phyloP scores from a whole-genome alignment of 1,140 invertebrate genomes.

The Ectropis grisescens region DNA sequence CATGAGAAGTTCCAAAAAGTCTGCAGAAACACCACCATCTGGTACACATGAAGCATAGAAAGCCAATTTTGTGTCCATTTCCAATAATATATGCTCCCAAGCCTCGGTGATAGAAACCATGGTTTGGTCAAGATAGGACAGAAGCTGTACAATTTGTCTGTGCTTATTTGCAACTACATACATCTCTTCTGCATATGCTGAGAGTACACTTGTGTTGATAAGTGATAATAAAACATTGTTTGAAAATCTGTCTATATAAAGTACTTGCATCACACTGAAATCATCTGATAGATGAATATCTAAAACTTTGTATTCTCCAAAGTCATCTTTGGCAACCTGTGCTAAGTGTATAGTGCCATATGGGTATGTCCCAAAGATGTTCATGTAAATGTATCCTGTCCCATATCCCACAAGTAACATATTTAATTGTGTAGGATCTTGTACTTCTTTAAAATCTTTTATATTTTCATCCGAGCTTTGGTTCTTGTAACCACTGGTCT shows the following conservation, averaged over 20 bases:
- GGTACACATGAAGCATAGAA: slow-evolving; percentile 87
- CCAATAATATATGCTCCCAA: slow-evolving; percentile 94
- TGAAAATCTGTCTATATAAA: slow-evolving; percentile 67
- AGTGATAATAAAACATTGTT: slow-evolving; percentile 70
- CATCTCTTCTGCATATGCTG: slow-evolving; percentile 77
- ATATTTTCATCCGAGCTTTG: slow-evolving; percentile 66
- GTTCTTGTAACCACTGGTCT: slow-evolving; percentile 48
- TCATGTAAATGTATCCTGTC: slow-evolving; percentile 79
- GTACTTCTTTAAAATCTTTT: slow-evolving; percentile 75
- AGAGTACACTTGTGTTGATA: slow-evolving; percentile 77
- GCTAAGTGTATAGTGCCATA: slow-evolving; percentile 79
- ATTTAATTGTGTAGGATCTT: slow-evolving; percentile 80
- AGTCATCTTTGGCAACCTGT: slow-evolving; percentile 66
- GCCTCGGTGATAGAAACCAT: slow-evolving; percentile 90
- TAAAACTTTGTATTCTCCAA: slow-evolving; percentile 71
- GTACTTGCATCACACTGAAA: slow-evolving; percentile 72
- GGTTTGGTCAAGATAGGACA: slow-evolving; percentile 81
- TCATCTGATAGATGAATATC: slow-evolving; percentile 74
- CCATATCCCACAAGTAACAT: slow-evolving; percentile 85
- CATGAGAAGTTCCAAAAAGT: slow-evolving; percentile 92
- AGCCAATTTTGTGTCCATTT: slow-evolving; percentile 94
- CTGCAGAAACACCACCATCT: slow-evolving; percentile 86
- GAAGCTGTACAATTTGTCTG: slow-evolving; percentile 75
- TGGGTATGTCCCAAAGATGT: slow-evolving; percentile 88
- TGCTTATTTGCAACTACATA: slow-evolving; percentile 80